These are phyloP conservation scores for Circaetus cinerascens DNA, from an alignment of 2,113 vertebrate genomes.

Conservation along the genomic window DNA sequence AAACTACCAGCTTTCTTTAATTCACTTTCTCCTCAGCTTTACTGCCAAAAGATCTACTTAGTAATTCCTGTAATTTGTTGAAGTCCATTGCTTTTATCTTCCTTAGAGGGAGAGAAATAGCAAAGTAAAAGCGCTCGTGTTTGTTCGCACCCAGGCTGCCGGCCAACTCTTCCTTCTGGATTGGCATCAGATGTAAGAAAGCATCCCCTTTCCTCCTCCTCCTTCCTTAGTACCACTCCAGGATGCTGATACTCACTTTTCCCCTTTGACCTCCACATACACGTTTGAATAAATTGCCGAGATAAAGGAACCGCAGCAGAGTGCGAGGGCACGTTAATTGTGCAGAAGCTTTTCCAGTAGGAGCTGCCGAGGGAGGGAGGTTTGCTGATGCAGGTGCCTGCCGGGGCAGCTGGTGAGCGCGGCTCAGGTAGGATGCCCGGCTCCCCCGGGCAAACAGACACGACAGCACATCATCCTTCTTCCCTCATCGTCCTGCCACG, in stretches of 20 bases:
- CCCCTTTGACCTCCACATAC: neutral
- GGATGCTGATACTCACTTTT: neutral
- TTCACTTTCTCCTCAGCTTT: neutral
- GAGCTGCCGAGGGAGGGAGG: neutral
- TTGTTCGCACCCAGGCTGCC: neutral
- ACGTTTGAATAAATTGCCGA: neutral
- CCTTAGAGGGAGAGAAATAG: neutral
- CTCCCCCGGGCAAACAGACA: neutral
- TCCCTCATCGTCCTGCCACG: accelerated
- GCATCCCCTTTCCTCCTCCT: neutral
- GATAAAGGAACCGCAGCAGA: neutral
- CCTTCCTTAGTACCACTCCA: accelerated
- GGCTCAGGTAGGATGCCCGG: accelerated
- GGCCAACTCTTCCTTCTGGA: neutral
- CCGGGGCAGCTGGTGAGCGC: neutral
- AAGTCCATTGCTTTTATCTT: neutral
- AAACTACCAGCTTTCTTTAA: neutral
- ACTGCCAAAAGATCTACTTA: neutral
- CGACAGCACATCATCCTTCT: no score
- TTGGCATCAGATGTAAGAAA: neutral
- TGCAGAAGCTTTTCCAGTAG: neutral
- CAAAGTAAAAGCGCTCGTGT: accelerated
- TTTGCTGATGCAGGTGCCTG: neutral
- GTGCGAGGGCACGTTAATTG: accelerated
- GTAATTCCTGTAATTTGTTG: neutral